Evolutionary conservation across 2,888 invertebrate genomes (phyloP).

Genomic region (Panzeria rudis): DNA sequence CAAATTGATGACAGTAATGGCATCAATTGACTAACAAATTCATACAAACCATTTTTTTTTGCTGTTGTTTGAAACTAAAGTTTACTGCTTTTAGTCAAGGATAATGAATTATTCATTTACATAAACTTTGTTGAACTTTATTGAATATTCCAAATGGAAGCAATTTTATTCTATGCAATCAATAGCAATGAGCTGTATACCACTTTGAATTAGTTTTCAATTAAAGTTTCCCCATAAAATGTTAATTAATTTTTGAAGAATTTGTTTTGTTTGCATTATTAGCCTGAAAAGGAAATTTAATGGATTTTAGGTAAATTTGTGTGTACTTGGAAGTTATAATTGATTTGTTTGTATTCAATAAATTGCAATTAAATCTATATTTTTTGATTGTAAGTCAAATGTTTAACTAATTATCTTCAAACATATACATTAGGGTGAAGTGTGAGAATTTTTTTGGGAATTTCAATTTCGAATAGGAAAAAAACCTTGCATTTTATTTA

Average conservation of each 20-base stretch:
- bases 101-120: constrained; percentile 33
- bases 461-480: too few species aligned
- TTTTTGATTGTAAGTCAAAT: neutral
- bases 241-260: constrained; percentile 11
- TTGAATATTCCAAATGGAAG: constrained; percentile 3
- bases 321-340: neutral
- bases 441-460: too few species aligned
- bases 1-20: neutral
- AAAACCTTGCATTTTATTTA: too few species aligned
- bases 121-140: constrained; percentile 38
- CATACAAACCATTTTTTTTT: too few species aligned
- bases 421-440: neutral
- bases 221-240: neutral
- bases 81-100: neutral
- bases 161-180: neutral
- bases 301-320: neutral
- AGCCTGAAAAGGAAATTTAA: neutral
- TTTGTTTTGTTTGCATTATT: neutral
- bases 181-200: neutral
- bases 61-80: neutral
- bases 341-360: neutral
- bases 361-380: neutral
- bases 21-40: constrained; percentile 13
- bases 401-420: neutral
- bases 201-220: constrained; percentile 4